These are phyloP conservation scores for Gymnosoma rotundatum DNA, from an alignment of 2,888 invertebrate genomes.

Conservation along the genomic window DNA sequence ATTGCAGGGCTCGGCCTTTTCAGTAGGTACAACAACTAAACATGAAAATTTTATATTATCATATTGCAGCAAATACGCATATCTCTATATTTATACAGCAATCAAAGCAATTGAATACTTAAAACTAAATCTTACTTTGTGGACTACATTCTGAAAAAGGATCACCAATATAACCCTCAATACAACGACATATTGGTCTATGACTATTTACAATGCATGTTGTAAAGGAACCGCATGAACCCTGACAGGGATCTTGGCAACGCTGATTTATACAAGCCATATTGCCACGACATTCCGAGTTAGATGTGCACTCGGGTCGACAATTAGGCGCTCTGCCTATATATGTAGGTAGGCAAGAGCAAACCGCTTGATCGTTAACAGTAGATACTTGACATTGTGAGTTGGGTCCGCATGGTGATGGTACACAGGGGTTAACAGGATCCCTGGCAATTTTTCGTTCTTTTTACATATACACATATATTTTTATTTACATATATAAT, in stretches of 20 bases:
- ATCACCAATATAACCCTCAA: slow-evolving; percentile 91
- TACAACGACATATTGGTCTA: slow-evolving; percentile 91
- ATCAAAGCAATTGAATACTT: slow-evolving; percentile 38
- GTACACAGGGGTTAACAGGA: slow-evolving; percentile 88
- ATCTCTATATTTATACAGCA: not conserved
- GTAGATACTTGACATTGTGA: slow-evolving; percentile 89
- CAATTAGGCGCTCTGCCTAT: slow-evolving; percentile 93
- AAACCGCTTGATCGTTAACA: slow-evolving; percentile 88
- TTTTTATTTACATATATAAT: slow-evolving; percentile 56
- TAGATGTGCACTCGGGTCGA: slow-evolving; percentile 92
- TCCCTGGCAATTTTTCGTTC: slow-evolving; percentile 77
- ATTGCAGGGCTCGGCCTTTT: slow-evolving; percentile 88
- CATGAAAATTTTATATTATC: slow-evolving; percentile 37
- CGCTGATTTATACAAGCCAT: slow-evolving; percentile 91
- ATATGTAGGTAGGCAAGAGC: slow-evolving; percentile 90
- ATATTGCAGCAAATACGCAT: not conserved
- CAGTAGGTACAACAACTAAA: slow-evolving; percentile 83
- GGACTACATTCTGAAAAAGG: slow-evolving; percentile 90
- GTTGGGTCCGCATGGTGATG: slow-evolving; percentile 92
- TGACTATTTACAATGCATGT: slow-evolving; percentile 92
- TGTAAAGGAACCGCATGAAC: slow-evolving; percentile 91
- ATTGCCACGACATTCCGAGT: slow-evolving; percentile 92
- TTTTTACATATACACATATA: slow-evolving; percentile 68
- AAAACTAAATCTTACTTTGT: slow-evolving; percentile 83
- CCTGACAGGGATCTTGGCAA: slow-evolving; percentile 92